phyloP scores from a whole-genome alignment of 2,888 invertebrate species.

The Dastarcus helophoroides region DNA sequence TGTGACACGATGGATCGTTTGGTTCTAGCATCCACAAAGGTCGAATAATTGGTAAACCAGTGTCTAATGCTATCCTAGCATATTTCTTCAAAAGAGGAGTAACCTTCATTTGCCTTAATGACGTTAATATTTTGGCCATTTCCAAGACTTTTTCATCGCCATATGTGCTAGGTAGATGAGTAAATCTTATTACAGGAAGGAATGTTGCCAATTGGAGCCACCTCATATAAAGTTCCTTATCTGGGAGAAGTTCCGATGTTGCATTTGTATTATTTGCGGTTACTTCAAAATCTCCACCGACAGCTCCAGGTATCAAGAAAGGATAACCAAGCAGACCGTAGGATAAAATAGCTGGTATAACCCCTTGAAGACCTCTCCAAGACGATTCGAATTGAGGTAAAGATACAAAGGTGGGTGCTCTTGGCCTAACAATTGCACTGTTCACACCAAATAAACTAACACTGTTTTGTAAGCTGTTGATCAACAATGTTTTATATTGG shows the following conservation, averaged over 20 bases:
- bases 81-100: conserved; percentile 64
- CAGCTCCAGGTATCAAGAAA: conserved; percentile 85
- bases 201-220: conserved; percentile 89
- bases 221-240: conserved; percentile 73
- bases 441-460: conserved; percentile 70
- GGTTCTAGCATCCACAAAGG: conserved; percentile 86
- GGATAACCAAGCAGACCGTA: conserved; percentile 89
- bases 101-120: conserved; percentile 56
- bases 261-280: conserved; percentile 39
- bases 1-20: conserved; percentile 63
- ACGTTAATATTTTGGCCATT: conserved; percentile 62
- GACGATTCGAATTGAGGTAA: conserved; percentile 76
- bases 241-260: conserved; percentile 48
- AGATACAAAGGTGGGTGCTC: conserved; percentile 76
- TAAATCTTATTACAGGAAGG: conserved; percentile 84
- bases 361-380: conserved; percentile 61
- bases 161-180: conserved; percentile 80
- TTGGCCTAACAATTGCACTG: conserved; percentile 69
- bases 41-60: conserved; percentile 72
- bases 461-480: conserved; percentile 49
- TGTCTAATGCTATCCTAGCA: conserved; percentile 65
- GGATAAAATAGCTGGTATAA: conserved; percentile 78
- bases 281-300: conserved; percentile 77
- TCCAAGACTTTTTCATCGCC: conserved; percentile 61
- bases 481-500: conserved; percentile 65